Evolutionary conservation across 2,888 invertebrate species (phyloP).

Genomic region (Lasioglossum leucozonium): DNA sequence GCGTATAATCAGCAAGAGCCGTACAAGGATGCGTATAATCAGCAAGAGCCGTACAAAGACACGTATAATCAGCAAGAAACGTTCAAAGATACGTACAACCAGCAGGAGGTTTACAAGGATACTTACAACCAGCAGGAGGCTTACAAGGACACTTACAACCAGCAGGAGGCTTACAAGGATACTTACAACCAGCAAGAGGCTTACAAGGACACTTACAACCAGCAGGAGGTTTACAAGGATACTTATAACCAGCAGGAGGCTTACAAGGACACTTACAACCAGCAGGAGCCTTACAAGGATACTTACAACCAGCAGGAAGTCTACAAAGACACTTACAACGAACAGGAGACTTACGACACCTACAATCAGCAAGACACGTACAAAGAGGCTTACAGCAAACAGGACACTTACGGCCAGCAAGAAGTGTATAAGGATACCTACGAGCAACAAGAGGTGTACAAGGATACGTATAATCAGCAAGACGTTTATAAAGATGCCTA

Average conservation of each 20-base stretch:
- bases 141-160: slow-evolving; percentile 15
- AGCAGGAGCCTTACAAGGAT: slow-evolving; percentile 66
- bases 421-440: slow-evolving; percentile 32
- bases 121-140: slow-evolving; percentile 7
- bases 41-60: slow-evolving; percentile 46
- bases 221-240: slow-evolving; percentile 44
- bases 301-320: slow-evolving; percentile 40
- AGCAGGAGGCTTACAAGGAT: slow-evolving; percentile 46
- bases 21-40: slow-evolving; percentile 34
- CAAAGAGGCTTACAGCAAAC: slow-evolving; percentile 16
- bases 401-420: slow-evolving; percentile 29
- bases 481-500: slow-evolving; percentile 68
- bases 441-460: slow-evolving; percentile 31
- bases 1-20: slow-evolving; percentile 22
- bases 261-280: slow-evolving; percentile 37
- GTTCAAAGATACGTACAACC: slow-evolving; percentile 13
- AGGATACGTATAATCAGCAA: slow-evolving; percentile 37
- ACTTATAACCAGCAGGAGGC: slow-evolving; percentile 16
- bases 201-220: slow-evolving; percentile 22
- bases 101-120: slow-evolving; percentile 44
- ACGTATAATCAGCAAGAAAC: slow-evolving; percentile 18
- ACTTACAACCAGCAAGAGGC: slow-evolving; percentile 17
- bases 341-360: slow-evolving; percentile 29
- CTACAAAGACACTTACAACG: slow-evolving; percentile 37
- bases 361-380: slow-evolving; percentile 25